phyloP scores from a whole-genome alignment of 2,888 invertebrate genomes.

The Agelastica alni region DNA sequence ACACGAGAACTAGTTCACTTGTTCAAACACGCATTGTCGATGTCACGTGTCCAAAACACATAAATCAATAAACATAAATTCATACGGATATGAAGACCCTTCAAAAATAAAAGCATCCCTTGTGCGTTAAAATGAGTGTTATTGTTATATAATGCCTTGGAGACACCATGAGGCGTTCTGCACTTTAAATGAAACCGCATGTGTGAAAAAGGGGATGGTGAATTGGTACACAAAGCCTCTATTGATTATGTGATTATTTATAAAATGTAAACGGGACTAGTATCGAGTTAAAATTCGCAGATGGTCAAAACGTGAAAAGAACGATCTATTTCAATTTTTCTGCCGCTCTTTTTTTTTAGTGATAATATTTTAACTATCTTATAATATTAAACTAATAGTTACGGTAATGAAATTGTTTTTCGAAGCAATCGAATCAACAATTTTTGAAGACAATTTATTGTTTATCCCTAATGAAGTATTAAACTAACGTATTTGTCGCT shows the following conservation, averaged over 20 bases:
- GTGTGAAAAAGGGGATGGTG: slow-evolving; percentile 27
- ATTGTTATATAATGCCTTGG: slow-evolving; percentile 15
- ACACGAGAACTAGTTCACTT: neutral
- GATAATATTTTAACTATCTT: too few species aligned
- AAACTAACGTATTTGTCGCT: too few species aligned
- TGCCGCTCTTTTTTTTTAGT: too few species aligned
- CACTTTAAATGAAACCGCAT: slow-evolving; percentile 7
- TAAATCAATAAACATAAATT: slow-evolving; percentile 1
- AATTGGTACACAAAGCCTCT: slow-evolving; percentile 20
- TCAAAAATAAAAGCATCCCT: slow-evolving; percentile 7
- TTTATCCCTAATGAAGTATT: too few species aligned
- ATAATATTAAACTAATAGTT: too few species aligned
- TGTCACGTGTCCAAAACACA: neutral
- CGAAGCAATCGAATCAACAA: too few species aligned
- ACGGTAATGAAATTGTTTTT: too few species aligned
- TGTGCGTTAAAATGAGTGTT: slow-evolving; percentile 9
- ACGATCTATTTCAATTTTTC: too few species aligned
- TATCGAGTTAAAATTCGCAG: slow-evolving; percentile 13
- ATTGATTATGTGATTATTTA: slow-evolving; percentile 28
- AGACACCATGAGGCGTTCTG: slow-evolving; percentile 14
- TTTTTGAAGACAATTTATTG: too few species aligned
- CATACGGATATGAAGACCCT: neutral
- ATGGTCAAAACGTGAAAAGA: too few species aligned
- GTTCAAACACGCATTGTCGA: neutral
- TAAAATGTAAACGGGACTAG: slow-evolving; percentile 9